phyloP scores from a whole-genome alignment of 2,797 vertebrate genomes.

The Falco peregrinus region DNA sequence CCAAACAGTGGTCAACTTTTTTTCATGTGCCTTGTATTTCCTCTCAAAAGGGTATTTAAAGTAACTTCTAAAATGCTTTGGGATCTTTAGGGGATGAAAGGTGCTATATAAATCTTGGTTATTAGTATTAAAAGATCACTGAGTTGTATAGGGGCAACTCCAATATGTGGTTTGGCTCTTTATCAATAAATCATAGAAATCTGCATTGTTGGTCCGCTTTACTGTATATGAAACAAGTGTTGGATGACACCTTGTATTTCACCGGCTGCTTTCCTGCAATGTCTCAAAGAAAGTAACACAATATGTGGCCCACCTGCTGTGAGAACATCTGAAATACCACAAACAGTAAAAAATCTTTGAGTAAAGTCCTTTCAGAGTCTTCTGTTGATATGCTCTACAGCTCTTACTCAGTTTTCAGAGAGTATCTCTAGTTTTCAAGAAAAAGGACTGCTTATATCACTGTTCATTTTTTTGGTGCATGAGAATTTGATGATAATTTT shows the following conservation, averaged over 20 bases:
- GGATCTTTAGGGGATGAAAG: background rate
- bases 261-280: constrained; percentile 34
- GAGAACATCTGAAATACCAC: constrained; percentile 53
- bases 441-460: background rate
- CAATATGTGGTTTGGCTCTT: background rate
- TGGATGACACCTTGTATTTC: constrained; percentile 51
- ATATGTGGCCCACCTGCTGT: constrained; percentile 40
- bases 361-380: constrained; percentile 25
- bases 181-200: constrained; percentile 45
- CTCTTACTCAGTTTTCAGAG: background rate
- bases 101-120: constrained; percentile 23
- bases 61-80: constrained; percentile 11
- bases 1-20: background rate
- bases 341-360: constrained; percentile 22
- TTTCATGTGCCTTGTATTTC: background rate
- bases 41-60: background rate
- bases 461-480: background rate
- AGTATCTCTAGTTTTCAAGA: background rate
- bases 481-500: background rate
- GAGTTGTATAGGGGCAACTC: constrained; percentile 19
- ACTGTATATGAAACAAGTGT: constrained; percentile 8
- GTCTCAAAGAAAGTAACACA: constrained; percentile 29
- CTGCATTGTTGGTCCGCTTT: constrained; percentile 23
- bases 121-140: constrained; percentile 15
- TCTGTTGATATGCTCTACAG: background rate